These are phyloP conservation scores for Gobius niger DNA, from an alignment of 2,113 vertebrate species.

Conservation along the genomic window DNA sequence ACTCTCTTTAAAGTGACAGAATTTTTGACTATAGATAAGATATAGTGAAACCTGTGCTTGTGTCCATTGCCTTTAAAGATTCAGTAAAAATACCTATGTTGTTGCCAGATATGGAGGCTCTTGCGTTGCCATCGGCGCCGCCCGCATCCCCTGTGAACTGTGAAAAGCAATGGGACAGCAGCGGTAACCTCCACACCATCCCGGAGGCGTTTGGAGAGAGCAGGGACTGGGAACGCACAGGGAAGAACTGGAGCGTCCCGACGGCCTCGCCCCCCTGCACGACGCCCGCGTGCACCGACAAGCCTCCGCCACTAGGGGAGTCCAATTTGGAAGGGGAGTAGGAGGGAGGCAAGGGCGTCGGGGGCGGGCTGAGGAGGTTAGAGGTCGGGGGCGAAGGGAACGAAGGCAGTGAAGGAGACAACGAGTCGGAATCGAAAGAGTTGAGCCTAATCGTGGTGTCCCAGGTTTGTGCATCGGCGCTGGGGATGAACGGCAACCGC, in stretches of 20 bases:
- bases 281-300: slow-evolving; percentile 17
- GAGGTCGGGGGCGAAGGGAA: slow-evolving; percentile 63
- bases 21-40: too few relatives aligned
- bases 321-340: slow-evolving; percentile 69
- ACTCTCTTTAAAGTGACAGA: too few relatives aligned
- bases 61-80: too few relatives aligned
- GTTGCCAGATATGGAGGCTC: slow-evolving; percentile 38
- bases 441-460: slow-evolving; percentile 31
- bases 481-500: slow-evolving; percentile 20
- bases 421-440: slow-evolving; percentile 52
- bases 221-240: slow-evolving; percentile 44
- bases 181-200: slow-evolving; percentile 60
- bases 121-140: slow-evolving; percentile 24
- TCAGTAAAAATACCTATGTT: slow-evolving; percentile 27
- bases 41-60: too few relatives aligned
- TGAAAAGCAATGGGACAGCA: slow-evolving; percentile 50
- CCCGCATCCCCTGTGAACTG: slow-evolving; percentile 45
- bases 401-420: slow-evolving; percentile 34
- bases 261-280: slow-evolving; percentile 45
- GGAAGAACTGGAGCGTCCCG: slow-evolving; percentile 61
- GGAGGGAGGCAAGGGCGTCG: slow-evolving; percentile 70
- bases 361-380: slow-evolving; percentile 74
- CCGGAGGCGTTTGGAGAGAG: slow-evolving; percentile 36
- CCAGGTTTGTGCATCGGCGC: slow-evolving; percentile 29
- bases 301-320: slow-evolving; percentile 23